Conservation (phyloP, 2,113 vertebrate genomes). For the Neodontobutis hainanensis region DNA sequence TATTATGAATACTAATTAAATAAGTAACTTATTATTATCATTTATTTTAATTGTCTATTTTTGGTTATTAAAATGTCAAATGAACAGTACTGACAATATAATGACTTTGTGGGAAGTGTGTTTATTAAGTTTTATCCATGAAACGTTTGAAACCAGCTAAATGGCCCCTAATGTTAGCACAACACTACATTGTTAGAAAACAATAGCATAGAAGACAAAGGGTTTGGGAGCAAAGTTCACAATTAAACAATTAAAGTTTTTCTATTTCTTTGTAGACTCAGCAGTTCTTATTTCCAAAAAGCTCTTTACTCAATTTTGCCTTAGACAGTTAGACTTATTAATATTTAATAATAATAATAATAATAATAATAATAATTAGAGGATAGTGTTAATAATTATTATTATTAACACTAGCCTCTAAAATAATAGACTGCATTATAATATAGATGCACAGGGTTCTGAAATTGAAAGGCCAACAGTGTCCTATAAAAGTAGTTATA, state of each 20-base stretch:
- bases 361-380: neutral
- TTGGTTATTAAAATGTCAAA: too few species aligned
- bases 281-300: too few species aligned
- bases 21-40: too few species aligned
- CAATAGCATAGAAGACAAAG: conserved; percentile 36
- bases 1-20: neutral
- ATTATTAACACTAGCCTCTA: neutral
- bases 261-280: too few species aligned
- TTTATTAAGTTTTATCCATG: too few species aligned
- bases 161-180: conserved; percentile 19
- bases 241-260: neutral
- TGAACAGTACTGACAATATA: conserved; percentile 30
- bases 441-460: too few species aligned
- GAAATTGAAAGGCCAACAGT: too few species aligned
- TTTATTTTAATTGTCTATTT: too few species aligned
- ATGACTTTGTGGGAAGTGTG: conserved; percentile 2
- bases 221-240: conserved; percentile 56
- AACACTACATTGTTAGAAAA: conserved; percentile 53
- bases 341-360: neutral
- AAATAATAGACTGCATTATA: neutral
- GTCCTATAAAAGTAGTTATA: too few species aligned
- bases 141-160: neutral
- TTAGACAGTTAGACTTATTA: too few species aligned
- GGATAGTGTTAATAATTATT: neutral
- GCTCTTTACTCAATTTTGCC: too few species aligned